Base-by-base conservation (phyloP, 2,888 invertebrate species). In the Colletes collaris region DNA sequence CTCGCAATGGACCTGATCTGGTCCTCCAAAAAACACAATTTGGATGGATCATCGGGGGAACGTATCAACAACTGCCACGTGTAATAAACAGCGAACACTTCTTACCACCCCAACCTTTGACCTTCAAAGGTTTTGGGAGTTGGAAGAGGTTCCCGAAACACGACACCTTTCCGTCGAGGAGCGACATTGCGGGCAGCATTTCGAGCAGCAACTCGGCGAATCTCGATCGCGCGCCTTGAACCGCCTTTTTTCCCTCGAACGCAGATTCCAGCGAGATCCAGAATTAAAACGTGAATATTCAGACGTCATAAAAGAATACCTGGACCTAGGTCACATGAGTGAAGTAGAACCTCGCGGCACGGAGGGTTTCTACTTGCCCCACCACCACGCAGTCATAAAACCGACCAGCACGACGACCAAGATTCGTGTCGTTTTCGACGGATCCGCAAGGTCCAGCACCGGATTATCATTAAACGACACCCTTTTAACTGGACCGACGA, bases 361-460 rank as follows among this genome's bases (percentile, higher is more conserved):
- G 0, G 3, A 35, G 0, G 37, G 63, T 1, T 72, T 50, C 4
- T 74, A 70, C 16, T 27, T 79, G 11, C 70, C 74, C 4, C 79
- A 74, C 11, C 79, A 74, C 11, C 79, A 75, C 16, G 66, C 52
- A 0, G 69, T 74, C 1, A 50, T 63, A 3, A 74, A 78, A 37
- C 11, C 10, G n/a, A n/a, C 49, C 0, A 78, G 78, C 7, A 1
- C 6, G 0, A 74, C 69, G 0, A 78, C 74, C 0, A 78, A 66
- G 10, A 10, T 65, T 0, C 58, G 72, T 0, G 72, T 79, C 0
- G 65, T 72, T 0, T 76, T 79, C 16, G 69, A 76, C 3, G 79
- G 37, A 0, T 75, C 68, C 0, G 63, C 62, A 0, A 59, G 64
- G 2, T 37, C 59, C 0, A 64, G 10, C 27, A 74, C 19, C 0